Base-by-base conservation (phyloP, 2,113 vertebrate species). In the Vulpes lagopus region DNA sequence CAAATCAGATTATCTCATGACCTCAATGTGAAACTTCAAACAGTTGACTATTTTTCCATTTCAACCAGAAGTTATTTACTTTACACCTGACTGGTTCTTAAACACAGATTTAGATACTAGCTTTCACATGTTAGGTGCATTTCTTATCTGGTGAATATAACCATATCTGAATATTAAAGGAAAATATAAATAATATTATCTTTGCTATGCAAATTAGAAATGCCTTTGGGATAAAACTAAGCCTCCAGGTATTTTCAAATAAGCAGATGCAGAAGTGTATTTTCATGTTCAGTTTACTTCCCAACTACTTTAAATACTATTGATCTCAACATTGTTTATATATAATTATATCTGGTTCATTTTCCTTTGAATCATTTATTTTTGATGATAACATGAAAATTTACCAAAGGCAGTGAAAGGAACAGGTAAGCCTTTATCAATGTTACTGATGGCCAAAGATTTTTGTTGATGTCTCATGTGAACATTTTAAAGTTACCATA, bases 191-290 rank as follows among this genome's bases (percentile, higher is more conserved):
- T 93, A 97, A 95, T 80, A 97, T 71, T 95, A 97, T 88, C 97
- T 98, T 98, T 98, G 89, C 96, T 97, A 79, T 98, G 98, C 89
- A 98, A 97, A 98, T 98, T 62, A 97, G 93, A 90, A 97, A 98
- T 96, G 94, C 97, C 97, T 96, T 93, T 88, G 97, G 96, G 96
- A 97, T 96, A 92, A 86, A 55, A 94, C 89, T 79, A 93, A 23
- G 93, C 80, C 97, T 96, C 95, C 64, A 96, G 97, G 96, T 97
- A 98, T 94, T 97, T 98, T 98, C 87, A 98, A 97, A 96, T 95
- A 96, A 97, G 83, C 81, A 80, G 35, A 98, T 96, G 83, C 64
- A 96, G 53, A 92, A 96, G 67, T 92, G 15, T 92, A 97, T 93
- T 96, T 97, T 97, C 93, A 96, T 93, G 86, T 97, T 95, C 94